Conservation (phyloP, 2,113 vertebrate species). For the Eptesicus fuscus region DNA sequence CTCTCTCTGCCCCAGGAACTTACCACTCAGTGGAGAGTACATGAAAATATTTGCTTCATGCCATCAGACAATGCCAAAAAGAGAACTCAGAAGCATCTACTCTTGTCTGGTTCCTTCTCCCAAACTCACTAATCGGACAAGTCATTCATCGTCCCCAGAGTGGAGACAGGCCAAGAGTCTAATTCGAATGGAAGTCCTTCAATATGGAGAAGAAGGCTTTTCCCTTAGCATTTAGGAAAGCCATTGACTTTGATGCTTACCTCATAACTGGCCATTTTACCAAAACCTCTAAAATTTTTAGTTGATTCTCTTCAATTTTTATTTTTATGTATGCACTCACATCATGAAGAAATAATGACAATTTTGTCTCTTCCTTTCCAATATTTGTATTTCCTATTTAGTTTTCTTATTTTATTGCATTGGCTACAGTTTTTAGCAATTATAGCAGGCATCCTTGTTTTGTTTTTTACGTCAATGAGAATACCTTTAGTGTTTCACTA, state of each 20-base stretch:
- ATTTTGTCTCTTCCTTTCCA: not conserved
- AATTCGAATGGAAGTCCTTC: not conserved
- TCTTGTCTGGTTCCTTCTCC: not conserved
- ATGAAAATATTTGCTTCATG: slow-evolving; percentile 3
- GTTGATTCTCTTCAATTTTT: slow-evolving; percentile 33
- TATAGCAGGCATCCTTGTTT: not conserved
- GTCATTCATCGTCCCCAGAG: not conserved
- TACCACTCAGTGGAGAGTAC: not conserved
- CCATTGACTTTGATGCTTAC: not conserved
- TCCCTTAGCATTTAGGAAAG: not conserved
- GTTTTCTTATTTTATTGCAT: slow-evolving; percentile 51
- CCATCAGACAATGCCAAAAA: not conserved
- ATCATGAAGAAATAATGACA: not conserved
- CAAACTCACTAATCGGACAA: not conserved
- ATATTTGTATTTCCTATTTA: slow-evolving; percentile 2
- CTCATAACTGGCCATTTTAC: not conserved
- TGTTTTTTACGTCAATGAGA: not conserved
- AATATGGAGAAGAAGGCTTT: not conserved
- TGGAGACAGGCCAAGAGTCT: not conserved
- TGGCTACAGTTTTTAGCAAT: not conserved
- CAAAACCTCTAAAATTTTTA: slow-evolving; percentile 13
- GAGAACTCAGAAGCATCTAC: not conserved
- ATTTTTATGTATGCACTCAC: not conserved
- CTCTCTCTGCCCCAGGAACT: not conserved
- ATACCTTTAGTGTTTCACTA: not conserved